Percentiles rank a stretch among this genome's conserved stretches.
Conservation (phyloP, 2,797 vertebrate species). For the Pseudopleuronectes americanus region DNA sequence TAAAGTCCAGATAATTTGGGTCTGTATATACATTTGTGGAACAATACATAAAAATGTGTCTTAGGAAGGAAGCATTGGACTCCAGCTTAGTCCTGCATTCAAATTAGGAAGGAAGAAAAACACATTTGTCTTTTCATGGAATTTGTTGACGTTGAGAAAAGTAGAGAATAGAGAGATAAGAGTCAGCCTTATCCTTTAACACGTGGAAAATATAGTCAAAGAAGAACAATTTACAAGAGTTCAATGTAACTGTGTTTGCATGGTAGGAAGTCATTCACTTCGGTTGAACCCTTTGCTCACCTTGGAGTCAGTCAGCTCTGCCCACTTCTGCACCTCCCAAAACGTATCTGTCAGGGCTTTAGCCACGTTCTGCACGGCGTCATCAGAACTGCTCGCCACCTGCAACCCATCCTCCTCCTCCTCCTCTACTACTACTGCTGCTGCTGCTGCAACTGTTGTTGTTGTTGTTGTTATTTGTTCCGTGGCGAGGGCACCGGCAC, state of each 20-base stretch:
- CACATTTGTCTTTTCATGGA: background rate
- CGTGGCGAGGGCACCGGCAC: conserved; percentile 74
- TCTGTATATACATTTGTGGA: background rate
- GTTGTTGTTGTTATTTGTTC: conserved; percentile 17
- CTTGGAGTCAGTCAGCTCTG: conserved; percentile 94
- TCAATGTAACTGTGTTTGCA: background rate
- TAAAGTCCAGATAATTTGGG: too few species aligned
- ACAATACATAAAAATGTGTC: too few species aligned
- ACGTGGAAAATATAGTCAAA: too few species aligned
- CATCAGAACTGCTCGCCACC: conserved; percentile 86
- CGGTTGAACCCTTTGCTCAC: conserved; percentile 69
- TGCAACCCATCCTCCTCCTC: conserved; percentile 49
- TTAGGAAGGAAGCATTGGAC: too few species aligned
- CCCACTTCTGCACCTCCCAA: conserved; percentile 98
- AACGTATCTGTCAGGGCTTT: conserved; percentile 89
- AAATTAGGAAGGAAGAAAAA: too few species aligned
- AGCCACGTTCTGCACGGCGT: conserved; percentile 80
- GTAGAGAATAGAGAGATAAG: too few species aligned
- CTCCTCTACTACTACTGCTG: too few species aligned
- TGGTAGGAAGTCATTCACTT: background rate
- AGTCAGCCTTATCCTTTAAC: too few species aligned
- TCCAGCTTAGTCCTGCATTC: too few species aligned
- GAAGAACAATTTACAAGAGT: too few species aligned
- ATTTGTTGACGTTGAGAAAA: background rate
- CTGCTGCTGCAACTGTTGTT: too few species aligned